Conservation (phyloP, 2,797 vertebrate genomes). For the Melanitta fusca region DNA sequence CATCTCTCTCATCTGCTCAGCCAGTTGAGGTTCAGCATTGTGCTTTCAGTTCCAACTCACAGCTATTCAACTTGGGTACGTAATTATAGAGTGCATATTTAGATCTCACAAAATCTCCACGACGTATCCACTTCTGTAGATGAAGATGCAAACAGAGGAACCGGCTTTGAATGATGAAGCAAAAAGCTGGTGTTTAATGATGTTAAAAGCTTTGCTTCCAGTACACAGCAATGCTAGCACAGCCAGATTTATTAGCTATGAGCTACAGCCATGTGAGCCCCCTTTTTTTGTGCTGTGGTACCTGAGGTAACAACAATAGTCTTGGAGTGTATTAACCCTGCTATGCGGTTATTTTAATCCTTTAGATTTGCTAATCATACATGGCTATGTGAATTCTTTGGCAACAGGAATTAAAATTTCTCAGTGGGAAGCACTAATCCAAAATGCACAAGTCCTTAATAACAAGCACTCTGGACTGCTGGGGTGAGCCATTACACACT, state of each 20-base stretch:
- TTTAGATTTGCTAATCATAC: not conserved
- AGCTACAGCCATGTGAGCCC: not conserved
- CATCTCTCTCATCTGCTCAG: not conserved
- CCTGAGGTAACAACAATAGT: not conserved
- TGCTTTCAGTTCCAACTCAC: not conserved
- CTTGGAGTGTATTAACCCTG: not conserved
- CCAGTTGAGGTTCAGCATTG: not conserved
- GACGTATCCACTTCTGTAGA: not conserved
- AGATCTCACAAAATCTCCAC: not conserved
- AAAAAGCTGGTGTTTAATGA: not conserved
- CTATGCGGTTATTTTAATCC: not conserved
- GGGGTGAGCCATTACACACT: slow-evolving; percentile 37
- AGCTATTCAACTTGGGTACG: not conserved
- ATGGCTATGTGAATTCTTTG: not conserved
- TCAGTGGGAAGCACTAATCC: slow-evolving; percentile 51
- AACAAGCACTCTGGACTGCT: slow-evolving; percentile 65
- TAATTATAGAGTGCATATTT: not conserved
- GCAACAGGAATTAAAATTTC: slow-evolving; percentile 17
- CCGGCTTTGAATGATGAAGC: not conserved
- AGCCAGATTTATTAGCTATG: not conserved
- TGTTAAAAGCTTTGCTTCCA: slow-evolving; percentile 33
- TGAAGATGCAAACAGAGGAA: slow-evolving; percentile 17
- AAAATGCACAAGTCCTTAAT: slow-evolving; percentile 35
- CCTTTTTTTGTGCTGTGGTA: not conserved
- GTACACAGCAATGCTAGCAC: not conserved